Evolutionary conservation across 1,140 invertebrate genomes (phyloP), one percentile per base, ranked within the genome.

Genomic region (Lasaia peninsularis): DNA sequence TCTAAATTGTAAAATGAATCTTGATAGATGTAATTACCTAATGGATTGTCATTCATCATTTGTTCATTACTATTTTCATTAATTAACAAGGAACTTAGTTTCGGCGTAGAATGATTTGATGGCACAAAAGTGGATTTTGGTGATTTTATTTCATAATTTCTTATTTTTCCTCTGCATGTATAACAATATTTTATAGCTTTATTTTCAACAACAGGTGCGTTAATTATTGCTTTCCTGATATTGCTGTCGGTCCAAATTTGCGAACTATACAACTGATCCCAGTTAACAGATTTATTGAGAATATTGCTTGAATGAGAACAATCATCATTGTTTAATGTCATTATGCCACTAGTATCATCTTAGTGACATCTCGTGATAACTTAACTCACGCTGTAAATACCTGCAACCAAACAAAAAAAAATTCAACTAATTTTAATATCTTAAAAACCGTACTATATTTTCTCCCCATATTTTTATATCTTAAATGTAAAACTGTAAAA

Each of bases 61-160:
- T 18, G 18, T 31, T 5, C 44, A 50, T 10, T 44, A 14, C 10
- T 24, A 16, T 56, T 54, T 48, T 24, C 31, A 37, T 37, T 58
- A 55, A 49, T 56, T 44, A 58, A 37, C 24, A 48, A 53, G 14
- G 33, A 28, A 65, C 71, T 78, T 59, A 58, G 58, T 56, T 82
- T 85, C 35, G 89, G 89, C 63, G 89, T 89, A 4, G 89, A 89
- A 78, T 88, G 81, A 62, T 73, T 68, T 53, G 73, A 74, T 40
- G 88, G 88, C 55, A 67, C 37, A 66, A 88, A 86, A 53, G 40
- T 66, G 40, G 69, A 50, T 51, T 58, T 71, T 21, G 63, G 62
- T 35, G 78, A 72, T 60, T 72, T 84, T 12, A 88, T 60, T 60
- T 85, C 77, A 74, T 86, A 88, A 69, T 78, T 85, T 71, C 85